Evolutionary conservation across 2,888 invertebrate species (phyloP).

Genomic region (Rapana venosa): DNA sequence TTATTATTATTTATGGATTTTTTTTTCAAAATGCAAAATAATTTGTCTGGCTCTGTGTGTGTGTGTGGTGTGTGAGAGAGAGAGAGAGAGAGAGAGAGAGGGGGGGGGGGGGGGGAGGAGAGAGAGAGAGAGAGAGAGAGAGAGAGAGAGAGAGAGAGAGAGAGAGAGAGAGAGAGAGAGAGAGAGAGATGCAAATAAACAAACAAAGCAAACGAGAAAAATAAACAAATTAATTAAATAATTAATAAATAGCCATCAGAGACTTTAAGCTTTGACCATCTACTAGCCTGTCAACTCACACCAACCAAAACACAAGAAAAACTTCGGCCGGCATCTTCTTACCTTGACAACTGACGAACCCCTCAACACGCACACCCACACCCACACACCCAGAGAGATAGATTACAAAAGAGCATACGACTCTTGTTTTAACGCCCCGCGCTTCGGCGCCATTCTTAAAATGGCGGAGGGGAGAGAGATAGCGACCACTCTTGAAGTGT

Average conservation of each 20-base stretch:
- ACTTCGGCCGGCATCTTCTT: not conserved
- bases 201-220: not conserved
- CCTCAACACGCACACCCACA: not conserved
- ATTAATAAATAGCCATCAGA: too few species aligned
- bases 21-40: too few species aligned
- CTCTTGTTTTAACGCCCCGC: constrained; percentile 1
- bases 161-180: not conserved
- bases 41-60: too few species aligned
- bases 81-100: too few species aligned
- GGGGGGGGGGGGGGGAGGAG: too few species aligned
- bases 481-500: not conserved
- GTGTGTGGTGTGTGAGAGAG: too few species aligned
- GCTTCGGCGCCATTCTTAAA: not conserved
- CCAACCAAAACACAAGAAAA: too few species aligned
- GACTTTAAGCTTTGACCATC: too few species aligned
- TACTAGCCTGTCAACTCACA: too few species aligned
- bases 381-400: not conserved
- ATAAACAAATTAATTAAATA: not conserved
- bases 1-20: too few species aligned
- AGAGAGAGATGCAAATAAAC: not conserved
- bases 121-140: not conserved
- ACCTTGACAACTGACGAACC: not conserved
- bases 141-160: not conserved
- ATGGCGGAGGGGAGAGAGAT: not conserved
- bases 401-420: not conserved